phyloP scores from a whole-genome alignment of 2,113 vertebrate genomes.

The Tetraodon nigroviridis region DNA sequence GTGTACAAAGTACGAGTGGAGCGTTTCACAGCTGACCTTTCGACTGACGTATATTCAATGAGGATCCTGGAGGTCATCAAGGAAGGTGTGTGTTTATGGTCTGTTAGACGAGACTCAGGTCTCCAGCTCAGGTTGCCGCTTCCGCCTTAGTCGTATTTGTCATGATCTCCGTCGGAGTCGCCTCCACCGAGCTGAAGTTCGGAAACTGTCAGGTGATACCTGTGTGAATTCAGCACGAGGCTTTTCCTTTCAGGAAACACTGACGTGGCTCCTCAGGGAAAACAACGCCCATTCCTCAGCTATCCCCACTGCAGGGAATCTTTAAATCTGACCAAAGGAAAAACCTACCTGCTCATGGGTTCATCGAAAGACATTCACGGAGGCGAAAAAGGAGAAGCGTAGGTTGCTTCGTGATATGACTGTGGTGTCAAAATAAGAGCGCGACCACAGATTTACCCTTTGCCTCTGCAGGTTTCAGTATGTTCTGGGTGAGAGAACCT shows the following conservation, averaged over 20 bases:
- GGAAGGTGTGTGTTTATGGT: constrained; percentile 48
- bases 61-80: constrained; percentile 51
- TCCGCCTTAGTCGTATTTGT: no score
- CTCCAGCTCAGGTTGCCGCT: no score
- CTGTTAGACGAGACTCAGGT: no score
- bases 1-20: constrained; percentile 63
- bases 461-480: constrained; percentile 58
- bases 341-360: constrained; percentile 71
- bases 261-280: constrained; percentile 30
- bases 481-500: constrained; percentile 60
- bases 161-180: no score
- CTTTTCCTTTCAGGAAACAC: constrained; percentile 37
- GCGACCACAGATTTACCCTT: no score
- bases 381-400: background rate
- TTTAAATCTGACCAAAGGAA: constrained; percentile 32
- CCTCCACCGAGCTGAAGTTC: no score
- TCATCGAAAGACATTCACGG: constrained; percentile 39
- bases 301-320: constrained; percentile 55
- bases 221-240: background rate
- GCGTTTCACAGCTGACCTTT: fast-evolving
- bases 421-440: no score
- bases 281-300: constrained; percentile 52
- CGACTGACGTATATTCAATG: constrained; percentile 55
- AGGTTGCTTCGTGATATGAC: constrained; percentile 44
- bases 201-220: no score